These are phyloP conservation scores for Necrosyrtes monachus DNA, from an alignment of 2,797 vertebrate genomes.

Conservation along the genomic window DNA sequence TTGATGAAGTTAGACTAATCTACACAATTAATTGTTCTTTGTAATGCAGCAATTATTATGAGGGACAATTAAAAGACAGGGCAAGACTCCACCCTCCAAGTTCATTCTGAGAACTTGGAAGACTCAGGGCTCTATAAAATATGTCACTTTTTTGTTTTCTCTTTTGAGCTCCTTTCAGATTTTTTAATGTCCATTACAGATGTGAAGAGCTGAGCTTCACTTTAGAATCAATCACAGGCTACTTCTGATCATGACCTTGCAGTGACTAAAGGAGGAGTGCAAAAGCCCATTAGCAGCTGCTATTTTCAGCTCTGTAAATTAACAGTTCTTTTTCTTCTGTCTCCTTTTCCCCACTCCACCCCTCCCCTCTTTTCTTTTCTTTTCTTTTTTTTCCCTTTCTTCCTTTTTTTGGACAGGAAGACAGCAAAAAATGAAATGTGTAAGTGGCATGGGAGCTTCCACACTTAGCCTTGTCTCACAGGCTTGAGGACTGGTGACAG, in stretches of 20 bases:
- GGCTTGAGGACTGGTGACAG: conserved; percentile 29
- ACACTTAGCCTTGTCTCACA: conserved; percentile 35
- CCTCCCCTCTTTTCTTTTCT: not conserved
- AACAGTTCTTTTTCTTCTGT: conserved; percentile 41
- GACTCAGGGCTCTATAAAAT: not conserved
- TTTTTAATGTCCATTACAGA: conserved; percentile 53
- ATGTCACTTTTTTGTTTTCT: conserved; percentile 50
- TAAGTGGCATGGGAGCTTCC: conserved; percentile 58
- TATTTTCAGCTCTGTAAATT: conserved; percentile 68
- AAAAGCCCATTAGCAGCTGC: conserved; percentile 70
- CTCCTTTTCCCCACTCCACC: not conserved
- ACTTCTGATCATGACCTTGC: conserved; percentile 69
- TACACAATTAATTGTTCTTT: conserved; percentile 41
- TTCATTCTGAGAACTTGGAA: not conserved
- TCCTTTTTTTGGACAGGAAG: conserved; percentile 58
- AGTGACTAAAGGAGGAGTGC: conserved; percentile 43
- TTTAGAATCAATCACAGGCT: conserved; percentile 68
- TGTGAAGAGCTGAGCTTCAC: conserved; percentile 38
- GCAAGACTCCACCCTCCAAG: not conserved
- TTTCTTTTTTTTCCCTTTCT: not conserved
- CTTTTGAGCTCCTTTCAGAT: conserved; percentile 4
- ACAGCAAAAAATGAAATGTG: conserved; percentile 55
- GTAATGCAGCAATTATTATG: conserved; percentile 42
- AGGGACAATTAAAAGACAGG: not conserved
- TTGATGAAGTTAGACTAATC: conserved; percentile 23